Percentiles rank a stretch among this genome's conserved stretches.
Conservation (phyloP, 2,113 vertebrate genomes). For the Platysteira castanea region DNA sequence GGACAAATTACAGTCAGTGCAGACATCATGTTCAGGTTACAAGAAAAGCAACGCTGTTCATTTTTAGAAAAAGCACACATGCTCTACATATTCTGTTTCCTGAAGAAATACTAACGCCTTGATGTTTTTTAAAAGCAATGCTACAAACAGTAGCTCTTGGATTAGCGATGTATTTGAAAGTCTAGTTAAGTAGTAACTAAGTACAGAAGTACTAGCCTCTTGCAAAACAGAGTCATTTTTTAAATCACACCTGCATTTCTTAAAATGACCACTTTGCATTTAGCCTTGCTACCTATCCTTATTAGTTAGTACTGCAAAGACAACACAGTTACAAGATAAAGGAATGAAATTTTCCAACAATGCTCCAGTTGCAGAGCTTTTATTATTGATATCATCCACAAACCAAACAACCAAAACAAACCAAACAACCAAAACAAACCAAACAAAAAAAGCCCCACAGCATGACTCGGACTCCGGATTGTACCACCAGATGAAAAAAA, state of each 20-base stretch:
- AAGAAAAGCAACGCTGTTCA: not conserved
- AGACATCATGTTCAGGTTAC: not conserved
- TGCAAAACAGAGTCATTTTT: not conserved
- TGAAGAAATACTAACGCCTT: not conserved
- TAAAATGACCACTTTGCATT: not conserved
- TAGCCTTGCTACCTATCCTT: not conserved
- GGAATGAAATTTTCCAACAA: not conserved
- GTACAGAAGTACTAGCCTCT: not conserved
- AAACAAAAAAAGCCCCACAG: not conserved
- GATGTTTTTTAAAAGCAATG: not conserved
- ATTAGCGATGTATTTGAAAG: not conserved
- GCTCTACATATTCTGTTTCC: not conserved
- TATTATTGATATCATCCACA: not conserved
- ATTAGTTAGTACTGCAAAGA: not conserved
- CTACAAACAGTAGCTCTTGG: not conserved
- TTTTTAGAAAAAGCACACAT: not conserved
- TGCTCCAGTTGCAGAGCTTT: not conserved
- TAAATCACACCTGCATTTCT: not conserved
- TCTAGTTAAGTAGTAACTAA: not conserved
- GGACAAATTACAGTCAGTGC: not conserved
- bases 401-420: not conserved
- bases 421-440: no score
- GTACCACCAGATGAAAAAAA: not conserved
- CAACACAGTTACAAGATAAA: not conserved
- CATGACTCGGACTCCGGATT: constrained; percentile 25